Base-by-base conservation (phyloP, 2,888 invertebrate genomes). In the Chrysomela aeneicollis region DNA sequence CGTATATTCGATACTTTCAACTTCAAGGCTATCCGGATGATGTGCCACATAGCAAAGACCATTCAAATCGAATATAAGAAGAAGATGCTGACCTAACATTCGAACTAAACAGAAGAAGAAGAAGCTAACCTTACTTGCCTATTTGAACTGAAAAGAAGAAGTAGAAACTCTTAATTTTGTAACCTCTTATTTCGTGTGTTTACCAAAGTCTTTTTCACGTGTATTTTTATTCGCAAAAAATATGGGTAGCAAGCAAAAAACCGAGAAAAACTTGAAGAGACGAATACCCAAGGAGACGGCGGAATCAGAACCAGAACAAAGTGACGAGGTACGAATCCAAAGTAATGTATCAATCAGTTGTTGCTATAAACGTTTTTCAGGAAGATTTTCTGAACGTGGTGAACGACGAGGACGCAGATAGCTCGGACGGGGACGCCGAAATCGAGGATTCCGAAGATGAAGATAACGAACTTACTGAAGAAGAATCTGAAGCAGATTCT, bases 391-490 rank as follows among this genome's bases (percentile, higher is more conserved):
- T 76, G 63, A 77, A 72, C 59, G 68, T 59, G 46, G 72, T 68
- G 17, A 71, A 54, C 35, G 70, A 82, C 64, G 79, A 82, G 61
- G 81, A 83, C 22, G 82, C 76, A 32, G 85, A 86, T 66, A 82
- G 82, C 63, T 81, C 84, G 9, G 86, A 85, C 17, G 81, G 84
- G 8, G 86, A 85, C 17, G 84, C 82, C 42, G 85, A 84, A 66
- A 75, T 76, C n/a, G 82, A 81, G 22, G 19, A 74, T 26, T 76
- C 76, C 2, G 83, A 81, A 50, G 79, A 80, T 71, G 81, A 81
- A 52, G 79, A 78, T 61, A 76, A 79, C 63, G 76, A 77, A 65
- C 72, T 71, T 72, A 61, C 68, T 71, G 76, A 74, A 66, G 75
- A 75, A 68, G 73, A 76, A 69, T 71, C 73, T 71, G 76, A 77